These are phyloP conservation scores for Mesoclemmys tuberculata DNA, from an alignment of 2,113 vertebrate species.

Conservation along the genomic window DNA sequence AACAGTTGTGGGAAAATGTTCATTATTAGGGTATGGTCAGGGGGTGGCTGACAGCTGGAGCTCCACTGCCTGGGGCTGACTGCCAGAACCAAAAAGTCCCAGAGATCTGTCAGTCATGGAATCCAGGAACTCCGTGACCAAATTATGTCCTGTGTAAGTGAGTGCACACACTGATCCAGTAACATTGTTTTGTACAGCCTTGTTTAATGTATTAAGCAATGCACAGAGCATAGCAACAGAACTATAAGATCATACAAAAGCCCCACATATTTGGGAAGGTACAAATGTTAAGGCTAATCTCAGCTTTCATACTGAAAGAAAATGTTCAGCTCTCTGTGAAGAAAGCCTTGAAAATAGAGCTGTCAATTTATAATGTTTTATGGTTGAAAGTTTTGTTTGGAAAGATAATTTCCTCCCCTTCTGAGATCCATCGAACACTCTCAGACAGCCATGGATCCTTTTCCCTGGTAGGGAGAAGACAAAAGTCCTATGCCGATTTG, in stretches of 20 bases:
- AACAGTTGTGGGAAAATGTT: no score
- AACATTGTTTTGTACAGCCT: not conserved
- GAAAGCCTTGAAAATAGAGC: not conserved
- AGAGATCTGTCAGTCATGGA: no score
- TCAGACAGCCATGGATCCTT: not conserved
- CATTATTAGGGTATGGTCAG: no score
- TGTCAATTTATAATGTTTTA: not conserved
- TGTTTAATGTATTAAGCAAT: not conserved
- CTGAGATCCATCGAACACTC: not conserved
- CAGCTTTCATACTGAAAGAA: not conserved
- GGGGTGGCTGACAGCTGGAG: no score
- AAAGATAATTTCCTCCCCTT: not conserved
- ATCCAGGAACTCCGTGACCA: no score
- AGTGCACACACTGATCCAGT: not conserved
- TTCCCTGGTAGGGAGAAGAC: not conserved
- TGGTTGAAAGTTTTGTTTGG: not conserved
- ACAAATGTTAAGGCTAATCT: not conserved
- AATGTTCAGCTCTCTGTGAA: not conserved
- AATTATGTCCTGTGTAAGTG: not conserved
- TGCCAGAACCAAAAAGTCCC: no score
- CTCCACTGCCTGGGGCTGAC: no score
- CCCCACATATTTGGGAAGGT: not conserved
- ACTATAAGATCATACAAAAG: not conserved
- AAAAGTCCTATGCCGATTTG: not conserved
- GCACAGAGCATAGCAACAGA: not conserved